Conservation (phyloP, 1,140 invertebrate genomes). For the Atopsyche davidsoni region DNA sequence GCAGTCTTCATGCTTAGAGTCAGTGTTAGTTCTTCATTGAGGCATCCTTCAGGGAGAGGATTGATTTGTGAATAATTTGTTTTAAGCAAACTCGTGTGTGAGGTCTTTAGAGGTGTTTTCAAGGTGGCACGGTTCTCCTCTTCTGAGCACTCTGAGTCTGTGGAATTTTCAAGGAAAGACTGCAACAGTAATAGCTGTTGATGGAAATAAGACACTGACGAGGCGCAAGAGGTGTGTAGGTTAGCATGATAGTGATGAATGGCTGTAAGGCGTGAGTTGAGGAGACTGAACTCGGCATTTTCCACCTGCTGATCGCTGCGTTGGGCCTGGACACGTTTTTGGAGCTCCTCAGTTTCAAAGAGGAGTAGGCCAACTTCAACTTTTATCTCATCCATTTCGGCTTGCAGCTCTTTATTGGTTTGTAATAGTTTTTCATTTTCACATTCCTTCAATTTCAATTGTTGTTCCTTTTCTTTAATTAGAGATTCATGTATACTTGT, state of each 20-base stretch:
- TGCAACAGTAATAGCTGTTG: conserved; percentile 13
- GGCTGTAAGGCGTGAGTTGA: conserved; percentile 13
- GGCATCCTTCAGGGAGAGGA: not conserved
- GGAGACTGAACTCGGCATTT: conserved; percentile 21
- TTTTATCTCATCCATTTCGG: conserved; percentile 13
- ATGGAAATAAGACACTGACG: conserved; percentile 11
- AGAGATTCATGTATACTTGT: not conserved
- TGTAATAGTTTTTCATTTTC: not conserved
- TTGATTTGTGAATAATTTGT: too few relatives aligned
- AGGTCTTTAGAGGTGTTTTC: conserved; percentile 1
- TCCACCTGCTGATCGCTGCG: conserved; percentile 13
- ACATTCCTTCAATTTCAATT: not conserved
- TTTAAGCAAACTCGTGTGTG: conserved; percentile 6
- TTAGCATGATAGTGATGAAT: conserved; percentile 20
- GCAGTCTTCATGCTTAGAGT: not conserved
- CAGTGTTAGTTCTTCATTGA: not conserved
- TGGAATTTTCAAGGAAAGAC: conserved; percentile 7
- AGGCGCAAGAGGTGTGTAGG: conserved; percentile 16
- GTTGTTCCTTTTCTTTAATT: not conserved
- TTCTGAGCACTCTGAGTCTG: not conserved
- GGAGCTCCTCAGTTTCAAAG: conserved; percentile 17
- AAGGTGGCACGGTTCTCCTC: not conserved
- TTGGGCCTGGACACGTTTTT: conserved; percentile 11
- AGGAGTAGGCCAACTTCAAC: conserved; percentile 6
- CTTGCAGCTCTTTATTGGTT: conserved; percentile 12